These are phyloP conservation scores for Mongoloraphidia duomilia DNA, from an alignment of 2,888 invertebrate species.

Conservation along the genomic window DNA sequence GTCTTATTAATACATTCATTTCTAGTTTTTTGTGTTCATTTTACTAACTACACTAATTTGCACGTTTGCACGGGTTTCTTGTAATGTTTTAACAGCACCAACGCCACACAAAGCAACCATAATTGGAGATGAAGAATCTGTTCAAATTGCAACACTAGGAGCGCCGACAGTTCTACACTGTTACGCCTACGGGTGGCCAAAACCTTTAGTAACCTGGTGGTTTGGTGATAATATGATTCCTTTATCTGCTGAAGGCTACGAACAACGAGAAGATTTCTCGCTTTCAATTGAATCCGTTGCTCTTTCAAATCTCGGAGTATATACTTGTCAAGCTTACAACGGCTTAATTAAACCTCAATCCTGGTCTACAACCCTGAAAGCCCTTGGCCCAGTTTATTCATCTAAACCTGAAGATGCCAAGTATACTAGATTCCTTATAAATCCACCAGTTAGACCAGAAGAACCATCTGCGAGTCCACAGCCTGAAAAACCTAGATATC, in stretches of 20 bases:
- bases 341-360: constrained; percentile 62
- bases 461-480: neutral
- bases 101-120: constrained; percentile 36
- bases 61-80: neutral
- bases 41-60: neutral
- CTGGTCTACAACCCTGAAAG: constrained; percentile 59
- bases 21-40: neutral
- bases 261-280: constrained; percentile 58
- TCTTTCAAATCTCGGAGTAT: constrained; percentile 62
- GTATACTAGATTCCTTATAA: constrained; percentile 45
- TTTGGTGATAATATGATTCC: constrained; percentile 63
- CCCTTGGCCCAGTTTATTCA: constrained; percentile 52
- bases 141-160: constrained; percentile 53
- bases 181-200: constrained; percentile 68
- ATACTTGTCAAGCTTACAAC: constrained; percentile 83
- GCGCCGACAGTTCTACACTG: constrained; percentile 59
- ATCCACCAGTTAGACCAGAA: constrained; percentile 32
- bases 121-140: constrained; percentile 46
- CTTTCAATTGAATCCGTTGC: constrained; percentile 59
- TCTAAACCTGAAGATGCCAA: constrained; percentile 37
- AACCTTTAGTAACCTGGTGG: constrained; percentile 75
- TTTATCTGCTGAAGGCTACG: constrained; percentile 47
- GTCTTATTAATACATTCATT: neutral
- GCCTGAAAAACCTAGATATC: constrained; percentile 17
- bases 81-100: neutral